Evolutionary conservation across 2,797 vertebrate species (phyloP).

Genomic region (Todus mexicanus): DNA sequence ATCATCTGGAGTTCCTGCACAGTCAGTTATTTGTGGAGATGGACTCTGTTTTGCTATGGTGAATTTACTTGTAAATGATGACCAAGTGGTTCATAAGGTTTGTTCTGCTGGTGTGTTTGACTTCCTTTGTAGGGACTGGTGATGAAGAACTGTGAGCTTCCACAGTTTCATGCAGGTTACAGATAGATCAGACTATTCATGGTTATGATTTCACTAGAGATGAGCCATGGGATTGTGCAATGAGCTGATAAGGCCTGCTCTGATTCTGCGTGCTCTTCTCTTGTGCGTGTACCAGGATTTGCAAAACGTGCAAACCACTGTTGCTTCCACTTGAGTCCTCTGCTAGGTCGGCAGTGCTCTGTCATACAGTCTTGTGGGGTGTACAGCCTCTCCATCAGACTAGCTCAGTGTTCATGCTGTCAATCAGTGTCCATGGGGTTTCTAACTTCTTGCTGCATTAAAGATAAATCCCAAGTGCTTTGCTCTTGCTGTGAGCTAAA

Average conservation of each 20-base stretch:
- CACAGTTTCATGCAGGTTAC: neutral
- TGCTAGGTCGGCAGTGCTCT: fast-evolving
- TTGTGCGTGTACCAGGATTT: fast-evolving
- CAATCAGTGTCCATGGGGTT: fast-evolving
- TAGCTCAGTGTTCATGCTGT: neutral
- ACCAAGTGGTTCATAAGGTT: neutral
- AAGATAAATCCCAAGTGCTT: neutral
- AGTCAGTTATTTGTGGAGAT: neutral
- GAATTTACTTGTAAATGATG: neutral
- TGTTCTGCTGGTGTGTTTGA: neutral
- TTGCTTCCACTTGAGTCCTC: neutral
- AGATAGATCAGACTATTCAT: neutral
- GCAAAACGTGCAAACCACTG: neutral
- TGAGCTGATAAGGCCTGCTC: neutral
- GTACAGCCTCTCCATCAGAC: neutral
- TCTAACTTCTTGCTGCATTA: neutral
- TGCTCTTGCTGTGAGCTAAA: neutral
- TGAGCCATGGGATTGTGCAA: neutral
- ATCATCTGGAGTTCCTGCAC: neutral
- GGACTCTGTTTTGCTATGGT: neutral
- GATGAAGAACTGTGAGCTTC: neutral
- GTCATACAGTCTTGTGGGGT: fast-evolving
- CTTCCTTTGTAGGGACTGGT: neutral
- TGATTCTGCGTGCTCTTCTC: neutral
- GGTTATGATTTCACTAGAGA: neutral